Evolutionary conservation across 2,888 invertebrate genomes (phyloP), one percentile per base, ranked within the genome.

Genomic region (Abrostola triplasia): DNA sequence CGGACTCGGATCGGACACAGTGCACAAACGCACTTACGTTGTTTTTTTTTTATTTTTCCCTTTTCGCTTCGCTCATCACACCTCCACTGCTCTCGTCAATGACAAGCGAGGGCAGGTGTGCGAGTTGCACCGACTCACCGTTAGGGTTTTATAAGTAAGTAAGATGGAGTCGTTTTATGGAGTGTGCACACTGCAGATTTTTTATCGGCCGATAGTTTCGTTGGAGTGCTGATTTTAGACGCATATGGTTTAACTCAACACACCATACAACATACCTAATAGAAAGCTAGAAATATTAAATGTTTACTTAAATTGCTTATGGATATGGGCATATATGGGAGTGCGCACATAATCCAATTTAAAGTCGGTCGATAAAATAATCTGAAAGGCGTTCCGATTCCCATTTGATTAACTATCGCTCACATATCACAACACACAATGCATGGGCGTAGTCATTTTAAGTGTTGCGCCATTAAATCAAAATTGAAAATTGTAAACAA

Each of bases 51-150:
- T 72, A 72, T 72, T 72, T 72, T 72, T 72, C 73, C 71, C 71
- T 72, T 24, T 72, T 72, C 71, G 71, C 71, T 72, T 72, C 71
- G 71, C 71, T 72, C 71, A 72, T 72, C 71, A 73, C 71, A 72
- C 71, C 48, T 73, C 64, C 64, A 72, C 71, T 72, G 71, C 73
- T 72, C 71, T 72, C 71, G 71, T 72, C 73, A 72, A 72, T 72
- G 73, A 72, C 71, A 72, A 72, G 71, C 71, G 71, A 72, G 71
- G 71, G 71, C 71, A 72, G 73, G 71, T 72, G 71, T 72, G 71
- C 71, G 68, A 72, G 71, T 72, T 72, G 71, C 71, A 72, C 71
- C 71, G 71, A 72, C 68, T 72, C 71, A 73, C 71, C 71, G 73
- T 72, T 72, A 72, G 71, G 71, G 68, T 72, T 72, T 44, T 72